phyloP scores from a whole-genome alignment of 2,888 invertebrate genomes.

The Dolichopus griseipennis region DNA sequence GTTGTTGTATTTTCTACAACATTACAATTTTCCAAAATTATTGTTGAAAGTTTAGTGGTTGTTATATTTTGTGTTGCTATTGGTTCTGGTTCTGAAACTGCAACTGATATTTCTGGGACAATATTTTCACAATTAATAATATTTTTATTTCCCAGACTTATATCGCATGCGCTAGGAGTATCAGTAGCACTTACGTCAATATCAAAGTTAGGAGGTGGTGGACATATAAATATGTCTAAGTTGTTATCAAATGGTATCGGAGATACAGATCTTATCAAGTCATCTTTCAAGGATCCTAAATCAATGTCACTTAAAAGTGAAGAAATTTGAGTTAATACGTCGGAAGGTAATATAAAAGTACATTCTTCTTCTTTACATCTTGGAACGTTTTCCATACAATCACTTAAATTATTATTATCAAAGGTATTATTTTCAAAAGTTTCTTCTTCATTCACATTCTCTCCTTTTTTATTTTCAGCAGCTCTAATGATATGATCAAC shows the following conservation, averaged over 20 bases:
- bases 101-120: no score
- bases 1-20: no score
- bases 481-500: not conserved
- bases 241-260: not conserved
- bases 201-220: conserved; percentile 9
- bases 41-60: no score
- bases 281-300: not conserved
- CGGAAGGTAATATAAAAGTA: not conserved
- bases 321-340: not conserved
- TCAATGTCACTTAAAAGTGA: not conserved
- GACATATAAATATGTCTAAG: not conserved
- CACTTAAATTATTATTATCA: not conserved
- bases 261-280: not conserved
- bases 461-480: not conserved
- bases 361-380: no score
- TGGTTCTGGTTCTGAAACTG: no score
- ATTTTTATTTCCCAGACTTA: no score
- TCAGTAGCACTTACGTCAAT: no score
- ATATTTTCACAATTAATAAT: no score
- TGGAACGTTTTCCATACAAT: not conserved
- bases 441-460: not conserved
- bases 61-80: no score
- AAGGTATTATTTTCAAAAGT: not conserved
- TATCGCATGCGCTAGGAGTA: no score
- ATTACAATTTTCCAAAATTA: no score